Evolutionary conservation across 2,797 vertebrate genomes (phyloP).

Genomic region (Carapus acus): DNA sequence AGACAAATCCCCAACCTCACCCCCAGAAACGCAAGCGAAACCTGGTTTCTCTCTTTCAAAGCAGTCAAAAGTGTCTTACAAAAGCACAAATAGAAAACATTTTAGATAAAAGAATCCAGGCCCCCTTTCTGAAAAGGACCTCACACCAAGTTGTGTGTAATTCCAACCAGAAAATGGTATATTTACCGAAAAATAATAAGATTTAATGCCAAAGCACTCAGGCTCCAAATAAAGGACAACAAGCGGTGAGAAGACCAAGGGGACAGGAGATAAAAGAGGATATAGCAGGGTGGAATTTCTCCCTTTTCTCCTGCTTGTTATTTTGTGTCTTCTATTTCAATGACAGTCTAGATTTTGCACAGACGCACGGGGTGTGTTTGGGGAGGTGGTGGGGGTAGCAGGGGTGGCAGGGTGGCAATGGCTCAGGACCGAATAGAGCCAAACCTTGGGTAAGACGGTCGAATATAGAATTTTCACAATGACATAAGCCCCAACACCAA

Average conservation of each 20-base stretch:
- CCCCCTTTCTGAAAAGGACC: slow-evolving; percentile 77
- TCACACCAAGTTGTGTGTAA: slow-evolving; percentile 82
- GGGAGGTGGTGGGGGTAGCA: too few species aligned
- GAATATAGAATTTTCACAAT: slow-evolving; percentile 83
- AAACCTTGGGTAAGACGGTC: slow-evolving; percentile 82
- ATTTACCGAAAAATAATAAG: slow-evolving; percentile 82
- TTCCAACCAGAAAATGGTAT: slow-evolving; percentile 80
- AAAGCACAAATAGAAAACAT: slow-evolving; percentile 84
- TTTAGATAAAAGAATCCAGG: slow-evolving; percentile 80
- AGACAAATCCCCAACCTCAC: slow-evolving; percentile 75
- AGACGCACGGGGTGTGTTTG: slow-evolving; percentile 37
- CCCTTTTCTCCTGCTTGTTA: slow-evolving; percentile 63
- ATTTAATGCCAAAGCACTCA: slow-evolving; percentile 78
- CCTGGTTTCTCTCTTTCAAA: slow-evolving; percentile 79
- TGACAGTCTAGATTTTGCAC: slow-evolving; percentile 52
- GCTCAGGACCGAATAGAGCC: too few species aligned
- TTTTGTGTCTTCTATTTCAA: slow-evolving; percentile 68
- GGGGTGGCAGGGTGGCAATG: too few species aligned
- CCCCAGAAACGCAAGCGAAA: slow-evolving; percentile 76
- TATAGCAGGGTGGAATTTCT: slow-evolving; percentile 50
- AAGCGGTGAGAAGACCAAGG: slow-evolving; percentile 59
- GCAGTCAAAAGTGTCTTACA: slow-evolving; percentile 80
- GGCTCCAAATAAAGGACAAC: slow-evolving; percentile 75
- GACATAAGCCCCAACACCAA: slow-evolving; percentile 64
- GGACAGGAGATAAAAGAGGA: slow-evolving; percentile 40